These are phyloP conservation scores for Morbakka virulenta DNA, from an alignment of 30 jellyfish, hydroid and myxozoan genomes.

Conservation along the genomic window DNA sequence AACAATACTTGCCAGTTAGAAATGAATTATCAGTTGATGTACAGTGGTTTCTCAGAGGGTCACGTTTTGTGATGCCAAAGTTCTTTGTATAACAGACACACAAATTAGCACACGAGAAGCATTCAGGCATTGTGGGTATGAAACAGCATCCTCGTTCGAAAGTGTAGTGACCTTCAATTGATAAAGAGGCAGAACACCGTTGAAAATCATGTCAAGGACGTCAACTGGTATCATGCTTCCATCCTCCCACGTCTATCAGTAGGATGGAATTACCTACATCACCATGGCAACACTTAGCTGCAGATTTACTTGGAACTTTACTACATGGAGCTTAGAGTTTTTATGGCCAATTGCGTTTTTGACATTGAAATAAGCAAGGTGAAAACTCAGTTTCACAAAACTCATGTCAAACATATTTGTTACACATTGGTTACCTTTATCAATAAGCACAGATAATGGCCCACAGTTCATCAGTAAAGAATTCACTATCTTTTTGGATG, in stretches of 20 bases:
- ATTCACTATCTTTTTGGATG: slow-evolving; percentile 21
- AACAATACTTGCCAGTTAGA: too few relatives aligned
- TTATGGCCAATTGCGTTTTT: too few relatives aligned
- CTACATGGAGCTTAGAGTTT: too few relatives aligned
- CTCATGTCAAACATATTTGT: too few relatives aligned
- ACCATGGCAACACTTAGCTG: slow-evolving; percentile 55
- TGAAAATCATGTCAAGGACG: slow-evolving; percentile 43
- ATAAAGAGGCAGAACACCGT: slow-evolving; percentile 30
- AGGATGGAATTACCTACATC: slow-evolving; percentile 44
- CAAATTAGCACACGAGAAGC: slow-evolving; percentile 48
- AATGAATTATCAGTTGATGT: too few relatives aligned
- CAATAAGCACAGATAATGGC: slow-evolving; percentile 49
- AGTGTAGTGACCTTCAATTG: slow-evolving; percentile 57
- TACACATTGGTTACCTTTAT: too few relatives aligned
- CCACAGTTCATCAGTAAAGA: slow-evolving; percentile 58
- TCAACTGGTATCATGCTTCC: slow-evolving; percentile 30
- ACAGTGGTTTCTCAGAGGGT: slow-evolving; percentile 30
- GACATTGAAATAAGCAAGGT: too few relatives aligned
- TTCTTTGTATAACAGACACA: not conserved
- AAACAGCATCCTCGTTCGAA: slow-evolving; percentile 30
- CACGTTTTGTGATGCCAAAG: slow-evolving; percentile 33
- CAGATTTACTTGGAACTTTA: too few relatives aligned
- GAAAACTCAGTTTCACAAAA: too few relatives aligned
- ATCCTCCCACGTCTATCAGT: slow-evolving; percentile 26
- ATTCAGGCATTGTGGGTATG: slow-evolving; percentile 37